Evolutionary conservation across 2,888 invertebrate genomes (phyloP).

Genomic region (Hydraecia micacea): DNA sequence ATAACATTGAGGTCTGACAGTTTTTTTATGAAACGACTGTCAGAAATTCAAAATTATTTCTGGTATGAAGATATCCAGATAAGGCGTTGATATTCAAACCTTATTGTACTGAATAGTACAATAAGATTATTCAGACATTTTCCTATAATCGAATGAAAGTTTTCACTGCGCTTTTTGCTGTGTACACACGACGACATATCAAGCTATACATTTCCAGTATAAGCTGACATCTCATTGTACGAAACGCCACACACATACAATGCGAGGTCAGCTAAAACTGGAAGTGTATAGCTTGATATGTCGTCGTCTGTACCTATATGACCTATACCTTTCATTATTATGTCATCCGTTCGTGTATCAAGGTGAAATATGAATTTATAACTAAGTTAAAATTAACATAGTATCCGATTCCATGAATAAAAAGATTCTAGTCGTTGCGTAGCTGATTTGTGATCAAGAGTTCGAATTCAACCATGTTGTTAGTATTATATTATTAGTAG

Average conservation of each 20-base stretch:
- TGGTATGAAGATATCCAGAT: too few species aligned
- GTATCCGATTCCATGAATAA: neutral
- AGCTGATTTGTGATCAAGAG: slow-evolving; percentile 16
- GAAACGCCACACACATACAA: too few species aligned
- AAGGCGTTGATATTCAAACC: neutral
- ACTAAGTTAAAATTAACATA: neutral
- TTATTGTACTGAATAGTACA: neutral
- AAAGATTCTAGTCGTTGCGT: slow-evolving; percentile 32
- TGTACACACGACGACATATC: too few species aligned
- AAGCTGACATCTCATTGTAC: too few species aligned
- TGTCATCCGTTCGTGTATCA: too few species aligned
- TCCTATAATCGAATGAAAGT: neutral
- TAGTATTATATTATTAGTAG: slow-evolving; percentile 9
- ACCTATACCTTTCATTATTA: neutral
- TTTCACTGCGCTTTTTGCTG: neutral
- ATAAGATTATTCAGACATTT: neutral
- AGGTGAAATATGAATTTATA: neutral
- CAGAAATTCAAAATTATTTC: neutral
- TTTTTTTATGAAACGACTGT: neutral
- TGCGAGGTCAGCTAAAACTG: too few species aligned
- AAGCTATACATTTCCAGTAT: too few species aligned
- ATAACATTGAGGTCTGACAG: neutral
- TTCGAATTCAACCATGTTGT: slow-evolving; percentile 3
- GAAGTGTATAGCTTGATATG: too few species aligned
- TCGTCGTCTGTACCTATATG: too few species aligned